phyloP scores from a whole-genome alignment of 2,797 vertebrate species.

The Melanotaenia trifasciata region DNA sequence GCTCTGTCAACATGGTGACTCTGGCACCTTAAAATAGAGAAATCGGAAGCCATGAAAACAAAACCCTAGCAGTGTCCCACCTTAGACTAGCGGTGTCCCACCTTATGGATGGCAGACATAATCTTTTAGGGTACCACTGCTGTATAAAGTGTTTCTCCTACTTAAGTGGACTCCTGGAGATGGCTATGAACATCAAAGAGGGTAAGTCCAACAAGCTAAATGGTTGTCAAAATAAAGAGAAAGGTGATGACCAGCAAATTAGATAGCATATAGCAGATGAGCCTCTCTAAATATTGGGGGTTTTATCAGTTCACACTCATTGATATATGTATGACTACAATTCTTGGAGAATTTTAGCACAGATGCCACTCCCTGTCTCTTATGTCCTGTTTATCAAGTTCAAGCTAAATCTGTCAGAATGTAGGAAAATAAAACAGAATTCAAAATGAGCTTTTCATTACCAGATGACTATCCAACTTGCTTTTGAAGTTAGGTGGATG shows the following conservation, averaged over 20 bases:
- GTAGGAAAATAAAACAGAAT: not conserved
- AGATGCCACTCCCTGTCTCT: not conserved
- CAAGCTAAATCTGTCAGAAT: not conserved
- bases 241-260: not conserved
- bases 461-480: not conserved
- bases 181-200: slow-evolving; percentile 63
- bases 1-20: slow-evolving; percentile 64
- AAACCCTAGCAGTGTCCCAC: slow-evolving; percentile 40
- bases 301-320: not conserved
- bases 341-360: not conserved
- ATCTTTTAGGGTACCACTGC: slow-evolving; percentile 1
- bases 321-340: not conserved
- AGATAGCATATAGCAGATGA: not conserved
- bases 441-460: not conserved
- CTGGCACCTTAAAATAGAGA: slow-evolving; percentile 76
- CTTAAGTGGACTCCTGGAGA: slow-evolving; percentile 40
- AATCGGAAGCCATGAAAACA: slow-evolving; percentile 64
- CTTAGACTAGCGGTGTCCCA: slow-evolving; percentile 19
- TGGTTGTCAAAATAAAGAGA: not conserved
- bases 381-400: not conserved
- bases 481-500: too few species aligned
- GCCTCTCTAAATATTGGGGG: not conserved
- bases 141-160: slow-evolving; percentile 3
- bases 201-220: slow-evolving; percentile 62
- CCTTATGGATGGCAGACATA: slow-evolving; percentile 18